A percentile compares a stretch with the other conserved stretches of the same genome.
Conservation (phyloP, 2,888 invertebrate genomes). For the Dexiosoma caninum region DNA sequence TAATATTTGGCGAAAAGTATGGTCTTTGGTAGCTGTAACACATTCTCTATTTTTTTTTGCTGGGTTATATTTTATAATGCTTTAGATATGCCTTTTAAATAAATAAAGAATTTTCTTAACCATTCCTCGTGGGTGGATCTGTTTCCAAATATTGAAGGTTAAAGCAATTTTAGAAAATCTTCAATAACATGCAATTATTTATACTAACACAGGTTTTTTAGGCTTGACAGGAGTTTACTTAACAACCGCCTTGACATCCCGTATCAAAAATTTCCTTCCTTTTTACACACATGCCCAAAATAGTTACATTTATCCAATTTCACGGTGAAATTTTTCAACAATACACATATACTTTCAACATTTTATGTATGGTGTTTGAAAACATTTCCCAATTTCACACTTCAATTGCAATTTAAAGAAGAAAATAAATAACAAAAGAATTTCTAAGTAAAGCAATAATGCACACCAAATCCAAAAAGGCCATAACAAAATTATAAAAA, state of each 20-base stretch:
- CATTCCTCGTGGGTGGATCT: too few relatives aligned
- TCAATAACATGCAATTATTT: background rate
- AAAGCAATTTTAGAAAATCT: too few relatives aligned
- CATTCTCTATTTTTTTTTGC: too few relatives aligned
- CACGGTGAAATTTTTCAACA: background rate
- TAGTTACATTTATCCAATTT: background rate
- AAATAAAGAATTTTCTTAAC: too few relatives aligned
- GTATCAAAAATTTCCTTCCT: background rate
- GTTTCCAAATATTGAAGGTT: too few relatives aligned
- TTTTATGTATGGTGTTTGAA: slow-evolving; percentile 1
- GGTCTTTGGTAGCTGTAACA: too few relatives aligned
- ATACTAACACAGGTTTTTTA: background rate
- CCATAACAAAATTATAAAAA: background rate
- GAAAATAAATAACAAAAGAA: background rate
- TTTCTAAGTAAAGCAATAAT: background rate
- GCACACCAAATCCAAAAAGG: background rate
- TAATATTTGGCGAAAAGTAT: too few relatives aligned
- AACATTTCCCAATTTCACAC: slow-evolving; percentile 53
- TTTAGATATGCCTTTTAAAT: too few relatives aligned
- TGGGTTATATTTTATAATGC: too few relatives aligned
- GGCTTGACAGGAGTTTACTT: background rate
- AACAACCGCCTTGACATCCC: background rate
- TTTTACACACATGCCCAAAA: background rate
- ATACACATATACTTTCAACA: background rate
- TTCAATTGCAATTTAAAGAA: slow-evolving; percentile 26